Percentiles rank a stretch among this genome's conserved stretches.
Conservation (phyloP, 2,888 invertebrate genomes). For the Chirona hameri region DNA sequence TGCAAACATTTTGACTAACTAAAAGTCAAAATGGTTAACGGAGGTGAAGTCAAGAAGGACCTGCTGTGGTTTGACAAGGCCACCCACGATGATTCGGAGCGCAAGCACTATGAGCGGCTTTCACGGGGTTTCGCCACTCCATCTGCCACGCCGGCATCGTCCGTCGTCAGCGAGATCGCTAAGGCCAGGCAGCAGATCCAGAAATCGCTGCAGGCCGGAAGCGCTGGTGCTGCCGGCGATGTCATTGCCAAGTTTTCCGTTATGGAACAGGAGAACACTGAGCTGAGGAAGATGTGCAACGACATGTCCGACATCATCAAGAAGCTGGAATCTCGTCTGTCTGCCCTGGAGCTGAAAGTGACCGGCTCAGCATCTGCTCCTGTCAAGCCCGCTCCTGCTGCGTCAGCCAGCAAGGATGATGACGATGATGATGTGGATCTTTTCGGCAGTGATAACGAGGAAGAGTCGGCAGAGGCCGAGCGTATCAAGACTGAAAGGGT, state of each 20-base stretch:
- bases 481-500: slow-evolving; percentile 81
- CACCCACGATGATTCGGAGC: slow-evolving; percentile 5
- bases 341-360: neutral
- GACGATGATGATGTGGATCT: slow-evolving; percentile 79
- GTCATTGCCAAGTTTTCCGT: neutral
- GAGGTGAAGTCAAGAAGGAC: neutral
- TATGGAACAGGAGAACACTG: neutral
- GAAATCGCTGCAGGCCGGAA: neutral
- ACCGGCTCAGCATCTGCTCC: slow-evolving; percentile 57
- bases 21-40: neutral
- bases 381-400: slow-evolving; percentile 30
- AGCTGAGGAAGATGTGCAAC: neutral
- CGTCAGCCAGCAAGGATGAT: slow-evolving; percentile 49
- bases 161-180: slow-evolving; percentile 6
- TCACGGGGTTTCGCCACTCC: neutral
- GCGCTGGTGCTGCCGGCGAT: neutral
- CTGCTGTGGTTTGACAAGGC: slow-evolving; percentile 23
- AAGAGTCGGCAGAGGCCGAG: slow-evolving; percentile 75
- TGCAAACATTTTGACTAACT: neutral
- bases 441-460: slow-evolving; percentile 84
- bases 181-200: slow-evolving; percentile 4
- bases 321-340: neutral
- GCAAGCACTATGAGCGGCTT: neutral
- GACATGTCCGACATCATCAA: neutral
- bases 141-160: neutral